Evolutionary conservation across 1,140 invertebrate species (phyloP).

Genomic region (Branchinecta lynchi): DNA sequence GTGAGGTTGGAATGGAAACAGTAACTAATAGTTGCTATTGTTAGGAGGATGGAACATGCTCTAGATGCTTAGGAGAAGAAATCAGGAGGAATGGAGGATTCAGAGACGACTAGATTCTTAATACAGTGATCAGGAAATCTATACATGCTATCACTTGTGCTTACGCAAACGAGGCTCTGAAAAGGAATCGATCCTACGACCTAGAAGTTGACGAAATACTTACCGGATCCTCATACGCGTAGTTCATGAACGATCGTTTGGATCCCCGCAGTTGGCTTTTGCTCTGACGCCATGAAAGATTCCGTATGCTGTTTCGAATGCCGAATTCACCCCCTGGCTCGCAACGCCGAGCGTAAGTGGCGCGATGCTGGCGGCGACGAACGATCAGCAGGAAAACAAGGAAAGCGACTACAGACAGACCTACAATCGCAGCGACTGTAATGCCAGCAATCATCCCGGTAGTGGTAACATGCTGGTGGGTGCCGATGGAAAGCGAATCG

Average conservation of each 20-base stretch:
- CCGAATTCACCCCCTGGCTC: slow-evolving; percentile 74
- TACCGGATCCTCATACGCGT: slow-evolving; percentile 77
- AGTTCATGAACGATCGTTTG: slow-evolving; percentile 77
- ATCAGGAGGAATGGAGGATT: too few relatives aligned
- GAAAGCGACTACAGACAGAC: neutral
- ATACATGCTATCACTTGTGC: slow-evolving; percentile 8
- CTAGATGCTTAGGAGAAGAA: too few relatives aligned
- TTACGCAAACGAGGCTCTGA: neutral
- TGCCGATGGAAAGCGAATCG: neutral
- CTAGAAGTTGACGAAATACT: slow-evolving; percentile 25
- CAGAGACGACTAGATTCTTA: too few relatives aligned
- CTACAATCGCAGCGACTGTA: neutral
- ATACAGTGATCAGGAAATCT: neutral
- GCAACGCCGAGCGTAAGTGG: slow-evolving; percentile 63
- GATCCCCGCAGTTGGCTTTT: slow-evolving; percentile 40
- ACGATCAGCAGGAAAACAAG: slow-evolving; percentile 43
- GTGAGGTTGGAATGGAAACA: too few relatives aligned
- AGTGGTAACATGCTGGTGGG: neutral
- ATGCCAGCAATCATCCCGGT: neutral
- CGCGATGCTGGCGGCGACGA: slow-evolving; percentile 46
- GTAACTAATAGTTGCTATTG: too few relatives aligned
- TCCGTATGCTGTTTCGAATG: slow-evolving; percentile 52
- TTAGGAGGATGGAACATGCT: too few relatives aligned
- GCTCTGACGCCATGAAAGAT: slow-evolving; percentile 40
- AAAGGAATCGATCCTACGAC: neutral